phyloP scores from a whole-genome alignment of 1,140 invertebrate genomes.

The Drosophila repleta region DNA sequence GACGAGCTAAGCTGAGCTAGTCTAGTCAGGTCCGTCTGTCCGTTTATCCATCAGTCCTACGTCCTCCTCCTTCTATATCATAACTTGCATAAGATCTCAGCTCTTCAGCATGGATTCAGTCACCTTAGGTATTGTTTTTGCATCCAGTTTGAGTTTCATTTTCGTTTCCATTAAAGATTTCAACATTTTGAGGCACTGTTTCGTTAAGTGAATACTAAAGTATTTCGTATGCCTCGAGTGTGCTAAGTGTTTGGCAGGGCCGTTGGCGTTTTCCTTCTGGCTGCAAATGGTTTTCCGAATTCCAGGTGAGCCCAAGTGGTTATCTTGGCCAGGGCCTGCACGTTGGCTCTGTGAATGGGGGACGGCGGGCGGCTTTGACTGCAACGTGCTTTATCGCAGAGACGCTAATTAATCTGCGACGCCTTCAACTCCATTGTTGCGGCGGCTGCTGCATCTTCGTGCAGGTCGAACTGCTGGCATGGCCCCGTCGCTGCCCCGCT shows the following conservation, averaged over 20 bases:
- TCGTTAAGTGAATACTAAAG: not conserved
- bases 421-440: slow-evolving; percentile 57
- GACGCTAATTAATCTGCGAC: slow-evolving; percentile 77
- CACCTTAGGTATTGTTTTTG: not conserved
- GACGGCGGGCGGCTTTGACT: slow-evolving; percentile 17
- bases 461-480: slow-evolving; percentile 35
- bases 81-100: not conserved
- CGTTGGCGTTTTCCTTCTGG: slow-evolving; percentile 1
- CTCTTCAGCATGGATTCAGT: not conserved
- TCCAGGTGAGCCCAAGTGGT: slow-evolving; percentile 21
- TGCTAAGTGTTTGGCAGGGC: slow-evolving; percentile 13
- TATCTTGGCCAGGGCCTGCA: slow-evolving; percentile 35
- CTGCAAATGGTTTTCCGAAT: slow-evolving; percentile 8
- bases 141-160: no score
- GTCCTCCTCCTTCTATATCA: no score
- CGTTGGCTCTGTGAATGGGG: slow-evolving; percentile 22
- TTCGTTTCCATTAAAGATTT: not conserved
- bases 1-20: no score
- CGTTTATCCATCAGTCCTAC: no score
- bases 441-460: slow-evolving; percentile 60
- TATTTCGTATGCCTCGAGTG: not conserved
- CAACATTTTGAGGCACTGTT: slow-evolving; percentile 2
- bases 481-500: slow-evolving; percentile 1
- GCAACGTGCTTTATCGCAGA: slow-evolving; percentile 74
- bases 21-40: no score